Percentiles rank a stretch among this genome's conserved stretches.
phyloP scores from a whole-genome alignment of 2,797 vertebrate species.

The Crocodylus rhombifer region DNA sequence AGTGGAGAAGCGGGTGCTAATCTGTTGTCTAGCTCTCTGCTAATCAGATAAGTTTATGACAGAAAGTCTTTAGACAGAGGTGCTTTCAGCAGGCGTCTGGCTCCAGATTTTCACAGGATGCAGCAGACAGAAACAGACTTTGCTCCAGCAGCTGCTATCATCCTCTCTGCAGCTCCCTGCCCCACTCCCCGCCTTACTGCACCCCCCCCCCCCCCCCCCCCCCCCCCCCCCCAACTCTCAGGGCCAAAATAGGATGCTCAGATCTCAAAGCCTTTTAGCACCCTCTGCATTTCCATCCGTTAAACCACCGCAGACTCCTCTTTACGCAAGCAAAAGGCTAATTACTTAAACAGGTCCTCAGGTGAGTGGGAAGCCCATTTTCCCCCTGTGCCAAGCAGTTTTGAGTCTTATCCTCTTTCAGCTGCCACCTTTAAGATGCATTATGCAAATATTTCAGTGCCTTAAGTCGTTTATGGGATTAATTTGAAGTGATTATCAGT shows the following conservation, averaged over 20 bases:
- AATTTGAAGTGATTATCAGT: slow-evolving; percentile 85
- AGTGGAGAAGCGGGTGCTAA: slow-evolving; percentile 57
- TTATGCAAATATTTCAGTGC: slow-evolving; percentile 89
- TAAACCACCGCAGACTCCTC: slow-evolving; percentile 17
- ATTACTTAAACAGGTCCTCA: slow-evolving; percentile 63
- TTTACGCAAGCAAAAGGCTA: slow-evolving; percentile 61
- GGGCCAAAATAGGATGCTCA: not conserved
- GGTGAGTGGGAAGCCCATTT: slow-evolving; percentile 76
- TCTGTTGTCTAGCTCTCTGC: slow-evolving; percentile 59
- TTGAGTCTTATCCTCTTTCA: slow-evolving; percentile 88
- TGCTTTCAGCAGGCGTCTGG: slow-evolving; percentile 75
- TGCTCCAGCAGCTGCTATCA: not conserved
- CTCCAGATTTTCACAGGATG: slow-evolving; percentile 63
- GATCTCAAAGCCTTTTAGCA: slow-evolving; percentile 40
- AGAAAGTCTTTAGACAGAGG: slow-evolving; percentile 74
- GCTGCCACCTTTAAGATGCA: slow-evolving; percentile 89
- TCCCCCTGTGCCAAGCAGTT: slow-evolving; percentile 87
- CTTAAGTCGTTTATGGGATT: slow-evolving; percentile 93
- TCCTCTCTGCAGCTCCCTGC: not conserved
- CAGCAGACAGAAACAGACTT: slow-evolving; percentile 49
- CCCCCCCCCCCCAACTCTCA: not conserved
- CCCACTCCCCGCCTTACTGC: too few relatives aligned
- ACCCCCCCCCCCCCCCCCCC: too few relatives aligned
- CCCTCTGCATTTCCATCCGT: not conserved
- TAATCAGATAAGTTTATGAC: slow-evolving; percentile 75